Conservation (phyloP, 2,797 vertebrate species). For the Carduelis carduelis region DNA sequence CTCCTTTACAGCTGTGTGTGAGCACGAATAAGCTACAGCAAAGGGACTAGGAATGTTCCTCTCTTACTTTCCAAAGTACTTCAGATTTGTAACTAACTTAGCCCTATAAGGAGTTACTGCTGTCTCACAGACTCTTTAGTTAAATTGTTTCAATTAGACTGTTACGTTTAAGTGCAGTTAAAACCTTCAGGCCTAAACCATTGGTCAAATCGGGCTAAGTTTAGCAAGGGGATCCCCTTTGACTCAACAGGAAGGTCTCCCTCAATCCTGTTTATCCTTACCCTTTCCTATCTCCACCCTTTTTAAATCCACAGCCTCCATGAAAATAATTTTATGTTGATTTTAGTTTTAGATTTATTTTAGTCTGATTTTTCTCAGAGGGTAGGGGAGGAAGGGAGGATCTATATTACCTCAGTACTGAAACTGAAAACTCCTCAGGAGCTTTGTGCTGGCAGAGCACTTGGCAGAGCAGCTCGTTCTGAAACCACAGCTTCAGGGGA, state of each 20-base stretch:
- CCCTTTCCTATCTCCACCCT: background rate
- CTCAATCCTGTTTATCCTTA: background rate
- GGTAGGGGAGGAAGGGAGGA: background rate
- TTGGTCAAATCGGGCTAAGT: background rate
- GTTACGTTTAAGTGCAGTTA: background rate
- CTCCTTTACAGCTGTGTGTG: background rate
- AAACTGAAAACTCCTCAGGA: background rate
- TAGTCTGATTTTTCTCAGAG: accelerated
- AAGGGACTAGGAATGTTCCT: background rate
- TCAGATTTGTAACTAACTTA: background rate
- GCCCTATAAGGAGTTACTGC: background rate
- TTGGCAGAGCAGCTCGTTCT: background rate
- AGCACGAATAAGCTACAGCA: background rate
- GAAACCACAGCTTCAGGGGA: background rate
- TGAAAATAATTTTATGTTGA: background rate
- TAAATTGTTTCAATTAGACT: background rate
- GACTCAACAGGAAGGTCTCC: accelerated
- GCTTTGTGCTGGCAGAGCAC: background rate
- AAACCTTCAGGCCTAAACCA: background rate
- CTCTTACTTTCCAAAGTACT: background rate
- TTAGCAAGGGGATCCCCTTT: accelerated
- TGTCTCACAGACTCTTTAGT: background rate
- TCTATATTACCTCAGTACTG: background rate
- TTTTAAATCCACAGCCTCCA: background rate
- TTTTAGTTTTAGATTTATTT: background rate